These are phyloP conservation scores for Podargus strigoides DNA, from an alignment of 2,797 vertebrate genomes.

Conservation along the genomic window DNA sequence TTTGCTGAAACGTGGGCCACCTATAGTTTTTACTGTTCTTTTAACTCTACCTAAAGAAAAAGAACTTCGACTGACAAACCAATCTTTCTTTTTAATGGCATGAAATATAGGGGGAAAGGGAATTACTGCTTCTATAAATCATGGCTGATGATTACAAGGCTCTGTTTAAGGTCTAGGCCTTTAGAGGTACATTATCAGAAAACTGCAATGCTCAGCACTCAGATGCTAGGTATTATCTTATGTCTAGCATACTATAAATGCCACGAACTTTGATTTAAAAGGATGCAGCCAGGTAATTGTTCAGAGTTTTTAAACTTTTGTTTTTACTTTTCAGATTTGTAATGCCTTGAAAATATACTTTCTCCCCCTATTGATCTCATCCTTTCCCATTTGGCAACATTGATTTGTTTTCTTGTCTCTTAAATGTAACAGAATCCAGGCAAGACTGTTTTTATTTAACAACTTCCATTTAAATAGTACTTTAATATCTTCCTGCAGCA, in stretches of 20 bases:
- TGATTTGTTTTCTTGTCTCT: conserved; percentile 49
- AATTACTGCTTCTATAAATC: conserved; percentile 53
- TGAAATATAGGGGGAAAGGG: neutral
- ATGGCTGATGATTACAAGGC: neutral
- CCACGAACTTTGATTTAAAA: conserved; percentile 44
- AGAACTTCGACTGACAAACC: neutral
- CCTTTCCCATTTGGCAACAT: conserved; percentile 22
- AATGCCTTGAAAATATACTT: conserved; percentile 33
- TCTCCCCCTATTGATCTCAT: conserved; percentile 40
- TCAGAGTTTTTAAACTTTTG: conserved; percentile 24
- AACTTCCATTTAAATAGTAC: conserved; percentile 9
- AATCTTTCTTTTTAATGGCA: conserved; percentile 28
- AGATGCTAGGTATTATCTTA: neutral
- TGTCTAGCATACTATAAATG: conserved; percentile 24
- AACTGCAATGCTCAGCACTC: conserved; percentile 39
- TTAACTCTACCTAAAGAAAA: neutral
- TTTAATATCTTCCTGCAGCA: conserved; percentile 29
- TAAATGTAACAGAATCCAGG: conserved; percentile 13
- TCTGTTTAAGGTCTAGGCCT: conserved; percentile 19
- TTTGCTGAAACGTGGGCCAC: neutral
- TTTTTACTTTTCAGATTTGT: conserved; percentile 32
- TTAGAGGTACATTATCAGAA: conserved; percentile 41
- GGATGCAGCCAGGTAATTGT: conserved; percentile 43
- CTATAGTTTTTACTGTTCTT: neutral
- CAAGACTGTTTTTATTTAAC: conserved; percentile 37